These are phyloP conservation scores for Drosophila mulleri DNA, from an alignment of 2,888 invertebrate species.

Conservation along the genomic window DNA sequence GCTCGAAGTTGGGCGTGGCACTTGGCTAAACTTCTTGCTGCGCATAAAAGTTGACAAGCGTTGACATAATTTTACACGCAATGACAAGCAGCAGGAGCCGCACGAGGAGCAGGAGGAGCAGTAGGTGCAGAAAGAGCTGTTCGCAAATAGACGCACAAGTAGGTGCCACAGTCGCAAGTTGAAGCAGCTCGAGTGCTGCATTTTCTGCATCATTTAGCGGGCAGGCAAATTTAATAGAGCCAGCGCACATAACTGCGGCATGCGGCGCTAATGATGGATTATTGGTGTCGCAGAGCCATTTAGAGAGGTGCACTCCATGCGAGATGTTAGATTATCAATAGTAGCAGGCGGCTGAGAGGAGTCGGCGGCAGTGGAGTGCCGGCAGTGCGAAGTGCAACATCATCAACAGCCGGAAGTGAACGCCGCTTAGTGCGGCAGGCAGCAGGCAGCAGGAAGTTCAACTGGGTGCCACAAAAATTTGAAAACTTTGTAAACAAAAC, in stretches of 20 bases:
- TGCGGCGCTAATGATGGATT: constrained; percentile 71
- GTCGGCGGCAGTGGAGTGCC: background rate
- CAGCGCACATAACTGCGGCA: constrained; percentile 69
- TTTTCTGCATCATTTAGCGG: constrained; percentile 76
- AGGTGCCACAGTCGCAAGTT: constrained; percentile 47
- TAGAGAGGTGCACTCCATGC: constrained; percentile 11
- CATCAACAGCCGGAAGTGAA: constrained; percentile 67
- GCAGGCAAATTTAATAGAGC: constrained; percentile 61
- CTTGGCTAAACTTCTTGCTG: constrained; percentile 56
- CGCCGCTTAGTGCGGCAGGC: constrained; percentile 50
- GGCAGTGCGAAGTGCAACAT: constrained; percentile 31
- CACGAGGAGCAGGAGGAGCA: background rate
- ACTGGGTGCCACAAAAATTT: constrained; percentile 79
- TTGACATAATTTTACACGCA: constrained; percentile 79
- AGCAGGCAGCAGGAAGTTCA: constrained; percentile 67
- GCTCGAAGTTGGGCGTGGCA: constrained; percentile 26
- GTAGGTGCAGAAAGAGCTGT: constrained; percentile 24
- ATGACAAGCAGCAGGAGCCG: constrained; percentile 71
- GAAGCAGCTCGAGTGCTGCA: constrained; percentile 24
- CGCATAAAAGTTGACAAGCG: constrained; percentile 77
- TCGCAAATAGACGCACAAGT: constrained; percentile 57
- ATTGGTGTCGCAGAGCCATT: background rate
- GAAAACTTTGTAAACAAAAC: constrained; percentile 81
- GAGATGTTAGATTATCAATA: constrained; percentile 47
- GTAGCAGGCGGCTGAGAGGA: background rate